These are phyloP conservation scores for Nipponia nippon DNA, from an alignment of 2,113 vertebrate genomes.

Conservation along the genomic window DNA sequence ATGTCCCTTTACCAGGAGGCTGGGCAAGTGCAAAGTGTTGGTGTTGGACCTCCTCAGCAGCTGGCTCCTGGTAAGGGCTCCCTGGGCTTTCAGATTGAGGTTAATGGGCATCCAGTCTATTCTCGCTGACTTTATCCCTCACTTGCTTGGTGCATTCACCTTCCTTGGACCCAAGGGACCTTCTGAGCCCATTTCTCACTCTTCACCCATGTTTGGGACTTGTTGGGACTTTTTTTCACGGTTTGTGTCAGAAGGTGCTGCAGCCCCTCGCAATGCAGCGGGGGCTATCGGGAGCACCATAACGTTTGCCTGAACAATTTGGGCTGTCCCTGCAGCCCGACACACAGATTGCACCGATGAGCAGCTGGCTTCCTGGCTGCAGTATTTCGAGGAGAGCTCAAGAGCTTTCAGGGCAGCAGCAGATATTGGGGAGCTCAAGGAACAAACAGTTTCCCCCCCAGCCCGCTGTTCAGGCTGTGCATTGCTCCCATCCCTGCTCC, in stretches of 20 bases:
- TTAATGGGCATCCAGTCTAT: neutral
- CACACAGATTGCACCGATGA: accelerated
- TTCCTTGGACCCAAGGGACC: neutral
- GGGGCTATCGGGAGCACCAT: neutral
- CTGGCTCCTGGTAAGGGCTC: neutral
- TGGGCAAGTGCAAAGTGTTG: neutral
- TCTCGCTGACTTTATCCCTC: neutral
- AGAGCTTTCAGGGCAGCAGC: neutral
- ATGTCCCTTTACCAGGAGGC: neutral
- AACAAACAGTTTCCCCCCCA: neutral
- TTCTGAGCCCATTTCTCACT: neutral
- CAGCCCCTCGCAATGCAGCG: accelerated
- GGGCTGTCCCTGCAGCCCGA: neutral
- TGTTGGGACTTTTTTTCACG: neutral
- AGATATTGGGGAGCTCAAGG: neutral
- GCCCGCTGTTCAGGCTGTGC: neutral
- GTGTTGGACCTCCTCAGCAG: neutral
- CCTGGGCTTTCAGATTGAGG: neutral
- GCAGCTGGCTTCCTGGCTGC: neutral
- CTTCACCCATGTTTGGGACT: accelerated
- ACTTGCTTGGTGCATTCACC: neutral
- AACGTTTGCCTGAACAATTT: accelerated
- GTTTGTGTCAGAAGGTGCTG: neutral
- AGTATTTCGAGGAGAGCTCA: neutral
- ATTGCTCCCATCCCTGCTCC: neutral